These are phyloP conservation scores for Crotalus viridis DNA, from an alignment of 2,113 vertebrate genomes.

Conservation along the genomic window DNA sequence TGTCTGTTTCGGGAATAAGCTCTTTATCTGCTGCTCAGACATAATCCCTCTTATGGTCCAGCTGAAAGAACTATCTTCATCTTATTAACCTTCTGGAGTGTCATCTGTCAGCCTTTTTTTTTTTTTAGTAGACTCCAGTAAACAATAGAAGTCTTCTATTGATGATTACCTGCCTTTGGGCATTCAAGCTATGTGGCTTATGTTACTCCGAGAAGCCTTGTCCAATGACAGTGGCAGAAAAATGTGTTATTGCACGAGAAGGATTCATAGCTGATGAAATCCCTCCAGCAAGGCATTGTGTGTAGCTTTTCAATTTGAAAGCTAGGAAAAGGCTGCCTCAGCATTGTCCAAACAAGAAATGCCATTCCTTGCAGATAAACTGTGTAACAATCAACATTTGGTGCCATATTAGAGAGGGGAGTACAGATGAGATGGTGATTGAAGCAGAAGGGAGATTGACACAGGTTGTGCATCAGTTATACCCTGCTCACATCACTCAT, in stretches of 20 bases:
- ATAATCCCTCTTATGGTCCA: slow-evolving; percentile 87
- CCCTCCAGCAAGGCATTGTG: accelerated
- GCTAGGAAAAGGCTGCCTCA: neutral
- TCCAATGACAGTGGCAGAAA: neutral
- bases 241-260: slow-evolving; percentile 29
- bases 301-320: neutral
- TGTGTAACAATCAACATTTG: slow-evolving; percentile 33
- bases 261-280: neutral
- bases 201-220: slow-evolving; percentile 12
- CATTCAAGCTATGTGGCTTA: slow-evolving; percentile 3
- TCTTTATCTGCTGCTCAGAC: slow-evolving; percentile 88
- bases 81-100: slow-evolving; percentile 88
- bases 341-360: neutral
- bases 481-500: neutral
- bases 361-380: slow-evolving; percentile 51
- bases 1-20: slow-evolving; percentile 87
- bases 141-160: slow-evolving; percentile 51
- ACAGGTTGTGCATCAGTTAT: neutral
- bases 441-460: neutral
- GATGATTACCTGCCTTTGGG: slow-evolving; percentile 36
- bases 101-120: slow-evolving; percentile 77
- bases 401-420: slow-evolving; percentile 35
- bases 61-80: slow-evolving; percentile 81
- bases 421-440: slow-evolving; percentile 5
- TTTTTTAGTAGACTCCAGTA: slow-evolving; percentile 48